Evolutionary conservation across 1,140 invertebrate species (phyloP).

Genomic region (Nasonia vitripennis): DNA sequence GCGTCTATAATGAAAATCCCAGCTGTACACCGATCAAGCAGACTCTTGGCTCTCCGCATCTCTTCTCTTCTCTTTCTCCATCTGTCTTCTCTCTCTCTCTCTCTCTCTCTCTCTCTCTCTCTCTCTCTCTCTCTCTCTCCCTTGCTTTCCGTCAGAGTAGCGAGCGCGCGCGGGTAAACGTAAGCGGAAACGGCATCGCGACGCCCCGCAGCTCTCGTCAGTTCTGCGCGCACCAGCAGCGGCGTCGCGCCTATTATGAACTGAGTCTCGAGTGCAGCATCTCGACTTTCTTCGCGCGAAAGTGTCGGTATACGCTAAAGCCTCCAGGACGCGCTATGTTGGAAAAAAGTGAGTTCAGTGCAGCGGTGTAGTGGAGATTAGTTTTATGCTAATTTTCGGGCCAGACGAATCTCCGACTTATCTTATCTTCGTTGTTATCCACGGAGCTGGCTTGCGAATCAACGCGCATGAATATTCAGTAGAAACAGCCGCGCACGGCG

Average conservation of each 20-base stretch:
- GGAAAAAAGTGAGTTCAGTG: conserved; percentile 71
- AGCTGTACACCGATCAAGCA: not conserved
- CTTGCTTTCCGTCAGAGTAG: conserved; percentile 57
- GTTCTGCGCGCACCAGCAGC: conserved; percentile 59
- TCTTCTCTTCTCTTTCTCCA: not conserved
- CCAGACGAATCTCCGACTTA: not conserved
- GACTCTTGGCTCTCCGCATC: not conserved
- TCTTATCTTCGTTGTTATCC: not conserved
- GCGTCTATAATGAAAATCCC: too few relatives aligned
- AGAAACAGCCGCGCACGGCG: not conserved
- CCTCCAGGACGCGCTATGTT: conserved; percentile 62
- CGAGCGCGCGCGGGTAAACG: conserved; percentile 60
- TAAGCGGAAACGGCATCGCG: conserved; percentile 66
- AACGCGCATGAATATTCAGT: not conserved
- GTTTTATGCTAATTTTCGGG: not conserved
- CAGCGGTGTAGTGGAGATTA: not conserved
- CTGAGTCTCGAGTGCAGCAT: conserved; percentile 34
- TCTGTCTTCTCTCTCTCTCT: not conserved
- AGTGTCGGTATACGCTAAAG: not conserved
- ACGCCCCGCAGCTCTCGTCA: conserved; percentile 69
- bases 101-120: conserved; percentile 47
- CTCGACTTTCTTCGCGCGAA: not conserved
- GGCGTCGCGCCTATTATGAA: conserved; percentile 61
- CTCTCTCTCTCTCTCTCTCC: conserved; percentile 49
- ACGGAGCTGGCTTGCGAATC: not conserved